A percentile compares a stretch with the other conserved stretches of the same genome.
Evolutionary conservation across 1,140 invertebrate genomes (phyloP).

Genomic region (Pogonus chalceus): DNA sequence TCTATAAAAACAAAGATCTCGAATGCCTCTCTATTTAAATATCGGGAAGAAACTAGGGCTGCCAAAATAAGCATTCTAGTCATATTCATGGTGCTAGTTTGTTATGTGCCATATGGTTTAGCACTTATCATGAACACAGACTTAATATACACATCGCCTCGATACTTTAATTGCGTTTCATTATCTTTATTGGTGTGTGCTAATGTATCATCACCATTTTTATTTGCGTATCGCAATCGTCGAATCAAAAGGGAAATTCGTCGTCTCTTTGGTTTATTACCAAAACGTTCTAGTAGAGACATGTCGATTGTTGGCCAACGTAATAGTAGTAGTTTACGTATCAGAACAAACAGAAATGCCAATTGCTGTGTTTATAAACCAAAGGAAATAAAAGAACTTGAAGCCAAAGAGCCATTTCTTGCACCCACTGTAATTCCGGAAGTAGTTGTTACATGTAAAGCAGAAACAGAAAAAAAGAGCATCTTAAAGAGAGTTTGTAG

Average conservation of each 20-base stretch:
- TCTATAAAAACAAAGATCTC: constrained; percentile 64
- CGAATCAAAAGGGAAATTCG: constrained; percentile 60
- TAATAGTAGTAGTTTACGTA: constrained; percentile 3
- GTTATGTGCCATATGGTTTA: constrained; percentile 56
- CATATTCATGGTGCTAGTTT: constrained; percentile 59
- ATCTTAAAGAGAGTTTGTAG: constrained; percentile 30
- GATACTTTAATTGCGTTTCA: constrained; percentile 39
- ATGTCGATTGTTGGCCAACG: not conserved
- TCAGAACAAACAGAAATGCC: constrained; percentile 14
- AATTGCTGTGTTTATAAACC: constrained; percentile 13
- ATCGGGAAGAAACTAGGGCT: constrained; percentile 70
- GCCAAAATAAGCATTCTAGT: constrained; percentile 66
- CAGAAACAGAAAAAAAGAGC: constrained; percentile 26
- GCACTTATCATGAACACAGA: constrained; percentile 37
- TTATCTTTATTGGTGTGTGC: constrained; percentile 56
- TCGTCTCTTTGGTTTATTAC: constrained; percentile 45
- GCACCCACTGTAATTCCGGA: constrained; percentile 17
- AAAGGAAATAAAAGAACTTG: constrained; percentile 5
- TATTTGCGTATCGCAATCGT: constrained; percentile 69
- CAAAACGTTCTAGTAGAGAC: constrained; percentile 18
- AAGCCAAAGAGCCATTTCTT: constrained; percentile 17
- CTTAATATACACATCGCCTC: constrained; percentile 33
- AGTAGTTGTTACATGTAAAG: constrained; percentile 28
- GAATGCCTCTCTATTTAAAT: constrained; percentile 72
- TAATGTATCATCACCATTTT: constrained; percentile 60